Evolutionary conservation across 2,888 invertebrate species (phyloP), one percentile per base, ranked within the genome.

Genomic region (Mylabris sibirica): DNA sequence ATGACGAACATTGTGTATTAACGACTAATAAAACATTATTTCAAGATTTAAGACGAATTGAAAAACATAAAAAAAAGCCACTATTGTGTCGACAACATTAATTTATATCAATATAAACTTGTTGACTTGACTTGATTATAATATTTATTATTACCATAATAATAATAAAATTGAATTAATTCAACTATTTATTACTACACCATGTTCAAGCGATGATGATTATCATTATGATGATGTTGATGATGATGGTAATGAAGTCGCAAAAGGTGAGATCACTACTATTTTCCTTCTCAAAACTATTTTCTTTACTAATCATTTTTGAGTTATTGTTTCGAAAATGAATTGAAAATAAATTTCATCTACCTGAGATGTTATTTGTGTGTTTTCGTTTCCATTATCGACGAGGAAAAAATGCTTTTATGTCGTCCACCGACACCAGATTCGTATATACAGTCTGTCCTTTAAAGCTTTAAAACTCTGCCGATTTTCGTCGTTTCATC

Each of bases 81-180:
- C 49, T 49, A 49, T 49, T 66, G 24, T 59, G 17, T 60, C 59
- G 26, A 59, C 41, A 59, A 35, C 30, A 44, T 26, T 60, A 60
- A 64, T 49, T 59, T 35, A 30, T 61, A 61, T 49, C 49, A 49
- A 49, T 53, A 66, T 66, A 66, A 66, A 66, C 66, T 61, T 63
- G 66, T 63, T 38, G 38, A 30, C 22, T 34, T 30, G 38, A 44
- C 35, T 60, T n/a, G 30, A 38, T 20, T 59, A 35, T 30, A 59
- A 35, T 63, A 66, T 66, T 66, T 66, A 66, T 66, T 66, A 66
- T 63, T 61, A 66, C 53, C 57, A 44, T 26, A 35, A 62, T 41
- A 35, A 62, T 41, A 66, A 66, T 66, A 66, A 66, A 66, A 34
- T 30, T 66, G 63, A 66, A 59, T 66, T 66, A 66, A 61, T 63